Evolutionary conservation across 2,888 invertebrate species (phyloP), one percentile per base, ranked within the genome.

Genomic region (Xiphydria camelus): DNA sequence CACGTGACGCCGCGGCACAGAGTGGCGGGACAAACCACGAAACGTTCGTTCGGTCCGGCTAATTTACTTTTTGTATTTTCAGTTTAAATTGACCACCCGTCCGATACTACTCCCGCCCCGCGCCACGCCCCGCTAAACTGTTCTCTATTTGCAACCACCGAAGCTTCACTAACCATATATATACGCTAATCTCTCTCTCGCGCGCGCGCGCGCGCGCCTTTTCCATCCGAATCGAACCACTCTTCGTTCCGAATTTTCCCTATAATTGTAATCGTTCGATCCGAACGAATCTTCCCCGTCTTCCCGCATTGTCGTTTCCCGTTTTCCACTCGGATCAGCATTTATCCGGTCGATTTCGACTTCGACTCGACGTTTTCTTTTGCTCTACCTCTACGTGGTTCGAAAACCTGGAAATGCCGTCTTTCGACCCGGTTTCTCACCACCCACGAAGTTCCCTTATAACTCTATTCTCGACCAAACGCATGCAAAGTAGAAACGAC

Each of bases 11-110:
- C 58, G 49, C 44, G 61, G 60, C 52, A 49, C 62, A 57, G 56
- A 61, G 61, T 61, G 64, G 62, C 58, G 47, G 61, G 58, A 64
- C 65, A 66, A 64, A 67, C 66, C 66, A 46, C 66, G 55, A 57
- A 63, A 64, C 60, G 62, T 49, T 61, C 58, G 55, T 61, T 61
- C 69, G 68, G 63, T 68, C 62, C 62, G 62, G 69, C 66, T 71
- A 71, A 73, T 72, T 73, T 72, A 68, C 70, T 71, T 72, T 71
- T 70, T 72, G 69, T 68, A 70, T 70, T 73, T 72, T 67, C 67
- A 59, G 65, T 70, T 70, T 62, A 68, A 71, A 71, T 71, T 64
- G 68, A 69, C 68, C 66, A 55, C 58, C 59, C 64, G 57, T 55
- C 50, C 58, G 23, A 37, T 37, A 22, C 14, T 37, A 49, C 47